These are phyloP conservation scores for Temnothorax rugatulus DNA, from an alignment of 2,888 invertebrate genomes.

Conservation along the genomic window DNA sequence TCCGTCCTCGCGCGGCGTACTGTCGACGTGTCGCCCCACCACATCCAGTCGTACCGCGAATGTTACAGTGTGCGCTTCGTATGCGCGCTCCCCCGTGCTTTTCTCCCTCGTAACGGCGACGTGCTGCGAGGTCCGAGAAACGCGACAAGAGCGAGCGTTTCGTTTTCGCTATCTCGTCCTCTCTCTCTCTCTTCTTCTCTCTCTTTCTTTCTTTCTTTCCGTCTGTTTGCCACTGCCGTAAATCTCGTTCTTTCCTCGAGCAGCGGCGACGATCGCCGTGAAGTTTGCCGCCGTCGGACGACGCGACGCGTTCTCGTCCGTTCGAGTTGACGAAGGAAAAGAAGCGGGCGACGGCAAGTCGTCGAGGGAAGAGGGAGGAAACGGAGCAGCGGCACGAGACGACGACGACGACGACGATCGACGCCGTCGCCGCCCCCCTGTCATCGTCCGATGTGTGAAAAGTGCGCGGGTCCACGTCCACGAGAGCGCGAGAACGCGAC, in stretches of 20 bases:
- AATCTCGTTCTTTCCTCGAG: conserved; percentile 1
- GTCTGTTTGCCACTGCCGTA: background rate
- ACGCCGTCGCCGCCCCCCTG: background rate
- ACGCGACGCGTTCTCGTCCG: conserved; percentile 3
- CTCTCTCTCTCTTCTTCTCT: background rate
- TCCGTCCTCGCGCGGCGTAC: conserved; percentile 72
- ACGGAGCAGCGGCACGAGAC: conserved; percentile 27
- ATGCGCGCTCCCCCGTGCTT: conserved; percentile 67
- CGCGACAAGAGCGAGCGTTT: conserved; percentile 3
- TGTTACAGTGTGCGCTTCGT: conserved; percentile 81
- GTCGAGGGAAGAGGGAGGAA: background rate
- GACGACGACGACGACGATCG: conserved; percentile 35
- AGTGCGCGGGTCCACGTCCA: conserved; percentile 36
- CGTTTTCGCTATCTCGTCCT: background rate
- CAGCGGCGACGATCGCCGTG: conserved; percentile 15
- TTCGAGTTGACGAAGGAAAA: background rate
- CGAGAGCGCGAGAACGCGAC: background rate
- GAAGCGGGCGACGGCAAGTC: conserved; percentile 20
- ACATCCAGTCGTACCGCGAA: conserved; percentile 84
- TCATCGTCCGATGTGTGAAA: conserved; percentile 43
- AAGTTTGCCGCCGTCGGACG: conserved; percentile 42
- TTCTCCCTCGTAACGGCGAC: conserved; percentile 61
- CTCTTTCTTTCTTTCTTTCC: background rate
- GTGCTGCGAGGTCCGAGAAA: conserved; percentile 21
- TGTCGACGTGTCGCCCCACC: conserved; percentile 78